phyloP scores from a whole-genome alignment of 2,888 invertebrate species.

The Xestia xanthographa region DNA sequence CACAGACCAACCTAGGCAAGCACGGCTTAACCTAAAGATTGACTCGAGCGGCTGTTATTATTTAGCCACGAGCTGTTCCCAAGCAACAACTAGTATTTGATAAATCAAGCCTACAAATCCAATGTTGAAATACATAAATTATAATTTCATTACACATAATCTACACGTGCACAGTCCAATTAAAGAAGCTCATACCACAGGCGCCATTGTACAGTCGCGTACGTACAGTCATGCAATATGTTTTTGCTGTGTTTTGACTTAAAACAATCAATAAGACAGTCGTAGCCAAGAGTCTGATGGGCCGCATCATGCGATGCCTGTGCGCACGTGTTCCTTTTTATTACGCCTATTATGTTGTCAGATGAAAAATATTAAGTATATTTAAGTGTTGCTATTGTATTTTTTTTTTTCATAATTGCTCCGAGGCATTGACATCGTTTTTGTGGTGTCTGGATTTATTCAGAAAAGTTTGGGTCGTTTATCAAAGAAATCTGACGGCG shows the following conservation, averaged over 20 bases:
- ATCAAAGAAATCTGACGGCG: neutral
- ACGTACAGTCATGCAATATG: slow-evolving; percentile 62
- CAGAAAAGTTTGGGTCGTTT: neutral
- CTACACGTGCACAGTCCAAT: slow-evolving; percentile 52
- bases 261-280: slow-evolving; percentile 79
- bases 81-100: slow-evolving; percentile 5
- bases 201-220: slow-evolving; percentile 50
- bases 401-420: slow-evolving; percentile 71
- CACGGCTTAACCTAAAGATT: no score
- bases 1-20: no score
- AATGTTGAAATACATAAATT: slow-evolving; percentile 47
- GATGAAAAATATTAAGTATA: slow-evolving; percentile 77
- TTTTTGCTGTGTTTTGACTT: slow-evolving; percentile 67
- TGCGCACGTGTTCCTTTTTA: slow-evolving; percentile 82
- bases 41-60: no score
- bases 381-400: slow-evolving; percentile 75
- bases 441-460: slow-evolving; percentile 23
- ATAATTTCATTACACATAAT: slow-evolving; percentile 48
- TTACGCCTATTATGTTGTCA: slow-evolving; percentile 83
- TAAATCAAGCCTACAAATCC: slow-evolving; percentile 32
- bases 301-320: slow-evolving; percentile 80
- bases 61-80: no score
- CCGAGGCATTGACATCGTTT: slow-evolving; percentile 69
- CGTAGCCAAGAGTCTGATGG: slow-evolving; percentile 76
- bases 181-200: slow-evolving; percentile 40